Conservation (phyloP, 2,888 invertebrate genomes). For the Noctua pronuba region DNA sequence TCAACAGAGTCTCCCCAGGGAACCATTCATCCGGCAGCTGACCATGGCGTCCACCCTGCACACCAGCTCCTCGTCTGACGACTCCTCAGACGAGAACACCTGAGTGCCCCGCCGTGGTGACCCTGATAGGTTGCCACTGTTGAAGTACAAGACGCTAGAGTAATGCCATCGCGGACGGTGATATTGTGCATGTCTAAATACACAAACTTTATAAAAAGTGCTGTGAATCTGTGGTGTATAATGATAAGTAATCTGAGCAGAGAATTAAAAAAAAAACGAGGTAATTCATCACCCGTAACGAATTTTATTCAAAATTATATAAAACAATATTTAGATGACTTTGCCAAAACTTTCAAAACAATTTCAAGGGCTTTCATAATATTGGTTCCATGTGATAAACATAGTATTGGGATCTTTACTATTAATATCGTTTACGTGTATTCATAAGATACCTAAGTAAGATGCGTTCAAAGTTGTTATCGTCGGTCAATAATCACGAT, state of each 20-base stretch:
- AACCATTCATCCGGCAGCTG: conserved; percentile 91
- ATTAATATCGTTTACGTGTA: conserved; percentile 32
- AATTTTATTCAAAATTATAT: conserved; percentile 34
- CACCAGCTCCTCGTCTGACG: conserved; percentile 91
- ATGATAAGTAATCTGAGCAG: conserved; percentile 42
- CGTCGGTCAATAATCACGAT: conserved; percentile 58
- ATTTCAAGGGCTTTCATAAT: conserved; percentile 40
- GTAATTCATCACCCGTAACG: conserved; percentile 34
- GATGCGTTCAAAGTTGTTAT: conserved; percentile 39
- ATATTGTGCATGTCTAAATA: conserved; percentile 41
- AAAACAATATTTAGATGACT: conserved; percentile 44
- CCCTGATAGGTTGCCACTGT: conserved; percentile 88
- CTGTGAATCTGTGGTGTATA: conserved; percentile 80
- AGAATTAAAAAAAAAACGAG: conserved; percentile 39
- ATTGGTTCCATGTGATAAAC: conserved; percentile 48
- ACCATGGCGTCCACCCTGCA: conserved; percentile 91
- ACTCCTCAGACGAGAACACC: conserved; percentile 88
- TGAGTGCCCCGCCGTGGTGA: conserved; percentile 89
- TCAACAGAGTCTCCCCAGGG: conserved; percentile 90
- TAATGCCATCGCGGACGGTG: conserved; percentile 65
- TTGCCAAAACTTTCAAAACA: conserved; percentile 28
- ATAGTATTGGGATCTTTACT: conserved; percentile 40
- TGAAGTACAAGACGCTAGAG: conserved; percentile 86
- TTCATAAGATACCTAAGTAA: conserved; percentile 31
- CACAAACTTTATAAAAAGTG: conserved; percentile 73